Evolutionary conservation across 2,797 vertebrate genomes (phyloP), one percentile per base, ranked within the genome.

Genomic region (Poeciliopsis infans): DNA sequence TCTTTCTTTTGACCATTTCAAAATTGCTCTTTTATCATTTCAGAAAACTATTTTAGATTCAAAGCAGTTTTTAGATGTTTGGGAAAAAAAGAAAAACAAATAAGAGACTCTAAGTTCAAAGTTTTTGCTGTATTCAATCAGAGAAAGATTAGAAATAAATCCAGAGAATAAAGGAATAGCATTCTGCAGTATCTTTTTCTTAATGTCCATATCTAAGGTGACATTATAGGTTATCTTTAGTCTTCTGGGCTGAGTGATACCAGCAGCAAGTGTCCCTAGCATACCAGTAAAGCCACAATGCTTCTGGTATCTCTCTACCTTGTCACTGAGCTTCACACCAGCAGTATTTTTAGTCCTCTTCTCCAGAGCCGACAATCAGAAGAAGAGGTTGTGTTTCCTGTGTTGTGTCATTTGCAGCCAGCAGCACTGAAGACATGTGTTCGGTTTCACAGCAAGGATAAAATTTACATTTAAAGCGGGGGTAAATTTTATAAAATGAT

Each of bases 271-370:
- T 87, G 89, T 91, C 90, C 85, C 86, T 92, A 88, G 89, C 92
- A 93, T 92, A 77, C 90, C 91, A 82, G 66, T 72, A 82, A 84
- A 88, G 78, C 85, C 87, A 89, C 80, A 82, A 75, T 83, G 86
- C 86, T 85, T 94, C 92, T 94, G 94, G 88, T 90, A 81, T 94
- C 80, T 88, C 81, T 94, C 87, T 91, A 91, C 88, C 93, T 91
- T 92, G 88, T 88, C 92, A 93, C 83, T 90, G 73, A 86, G 86
- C 83, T 88, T 93, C 92, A 89, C 88, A 89, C 87, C 85, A 72
- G 41, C 79, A 85, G 82, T 96, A 96, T 96, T 95, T 96, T 95
- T 96, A 96, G 95, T 85, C n/a, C 78, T 83, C 81, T 86, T 92
- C 80, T 92, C 76, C 78, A 75, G 81, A 87, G 83, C 81, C 85